These are phyloP conservation scores for Nemoura dubitans DNA, from an alignment of 2,888 invertebrate species.

Conservation along the genomic window DNA sequence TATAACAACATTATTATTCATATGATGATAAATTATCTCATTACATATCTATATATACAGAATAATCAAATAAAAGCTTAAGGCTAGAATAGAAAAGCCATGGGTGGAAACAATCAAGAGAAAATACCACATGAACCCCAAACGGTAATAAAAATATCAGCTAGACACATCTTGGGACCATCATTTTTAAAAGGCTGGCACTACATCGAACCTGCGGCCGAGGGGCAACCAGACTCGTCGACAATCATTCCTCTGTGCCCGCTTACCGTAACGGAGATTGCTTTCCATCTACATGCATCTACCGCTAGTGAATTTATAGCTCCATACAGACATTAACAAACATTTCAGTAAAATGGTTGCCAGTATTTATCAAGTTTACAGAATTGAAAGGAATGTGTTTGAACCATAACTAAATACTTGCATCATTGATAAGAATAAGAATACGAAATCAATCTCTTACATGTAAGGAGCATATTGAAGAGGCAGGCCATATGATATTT, in stretches of 20 bases:
- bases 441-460: slow-evolving; percentile 8
- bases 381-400: slow-evolving; percentile 40
- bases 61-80: background rate
- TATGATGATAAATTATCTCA: background rate
- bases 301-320: background rate
- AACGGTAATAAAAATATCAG: slow-evolving; percentile 1
- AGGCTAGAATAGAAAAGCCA: background rate
- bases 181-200: background rate
- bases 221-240: background rate
- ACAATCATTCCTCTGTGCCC: background rate
- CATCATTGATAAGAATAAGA: background rate
- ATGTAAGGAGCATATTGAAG: slow-evolving; percentile 32
- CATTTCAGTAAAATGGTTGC: background rate
- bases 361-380: slow-evolving; percentile 1
- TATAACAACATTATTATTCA: background rate
- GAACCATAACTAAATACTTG: slow-evolving; percentile 22
- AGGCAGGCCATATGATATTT: slow-evolving; percentile 41
- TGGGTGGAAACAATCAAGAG: background rate
- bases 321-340: background rate
- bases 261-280: background rate
- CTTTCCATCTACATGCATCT: background rate
- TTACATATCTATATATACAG: background rate
- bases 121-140: slow-evolving; percentile 5
- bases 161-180: background rate
- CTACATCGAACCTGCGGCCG: background rate